Conservation (phyloP, 1,140 invertebrate genomes). For the Drosophila triauraria region DNA sequence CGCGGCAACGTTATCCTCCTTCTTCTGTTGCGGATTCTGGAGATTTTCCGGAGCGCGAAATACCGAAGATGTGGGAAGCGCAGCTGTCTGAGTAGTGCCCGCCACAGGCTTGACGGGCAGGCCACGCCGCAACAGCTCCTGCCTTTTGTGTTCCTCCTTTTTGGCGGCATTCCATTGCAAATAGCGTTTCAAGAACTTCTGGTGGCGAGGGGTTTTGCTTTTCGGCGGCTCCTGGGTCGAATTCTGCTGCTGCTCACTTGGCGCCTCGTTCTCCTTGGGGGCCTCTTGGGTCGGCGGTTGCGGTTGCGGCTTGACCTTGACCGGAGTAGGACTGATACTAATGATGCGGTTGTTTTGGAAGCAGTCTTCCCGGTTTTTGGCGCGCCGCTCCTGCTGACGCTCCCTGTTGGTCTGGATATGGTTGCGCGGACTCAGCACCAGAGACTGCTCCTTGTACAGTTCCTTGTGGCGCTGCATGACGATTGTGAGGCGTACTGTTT, state of each 20-base stretch:
- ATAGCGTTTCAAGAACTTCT: slow-evolving; percentile 43
- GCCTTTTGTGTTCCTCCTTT: slow-evolving; percentile 18
- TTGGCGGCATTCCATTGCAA: slow-evolving; percentile 35
- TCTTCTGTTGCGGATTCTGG: background rate
- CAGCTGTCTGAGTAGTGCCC: background rate
- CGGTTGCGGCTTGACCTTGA: slow-evolving; percentile 1
- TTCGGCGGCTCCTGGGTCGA: background rate
- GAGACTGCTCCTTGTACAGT: slow-evolving; percentile 48
- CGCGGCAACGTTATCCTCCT: background rate
- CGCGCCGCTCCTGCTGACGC: slow-evolving; percentile 33
- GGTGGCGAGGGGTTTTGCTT: slow-evolving; percentile 8
- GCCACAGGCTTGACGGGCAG: background rate
- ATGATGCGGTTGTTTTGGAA: slow-evolving; percentile 61
- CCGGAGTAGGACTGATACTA: slow-evolving; percentile 39
- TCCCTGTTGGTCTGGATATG: slow-evolving; percentile 47
- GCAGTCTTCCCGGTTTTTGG: slow-evolving; percentile 48
- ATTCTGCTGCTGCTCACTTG: background rate
- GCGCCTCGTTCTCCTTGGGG: slow-evolving; percentile 20
- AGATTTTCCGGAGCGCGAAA: slow-evolving; percentile 10
- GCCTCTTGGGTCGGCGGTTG: background rate
- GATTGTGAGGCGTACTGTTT: too few species aligned
- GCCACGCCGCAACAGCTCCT: slow-evolving; percentile 1
- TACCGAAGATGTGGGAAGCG: slow-evolving; percentile 2
- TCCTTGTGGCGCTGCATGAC: slow-evolving; percentile 43
- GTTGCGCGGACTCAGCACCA: slow-evolving; percentile 39